Conservation (phyloP, 2,113 vertebrate species). For the Anarrhichthys ocellatus region DNA sequence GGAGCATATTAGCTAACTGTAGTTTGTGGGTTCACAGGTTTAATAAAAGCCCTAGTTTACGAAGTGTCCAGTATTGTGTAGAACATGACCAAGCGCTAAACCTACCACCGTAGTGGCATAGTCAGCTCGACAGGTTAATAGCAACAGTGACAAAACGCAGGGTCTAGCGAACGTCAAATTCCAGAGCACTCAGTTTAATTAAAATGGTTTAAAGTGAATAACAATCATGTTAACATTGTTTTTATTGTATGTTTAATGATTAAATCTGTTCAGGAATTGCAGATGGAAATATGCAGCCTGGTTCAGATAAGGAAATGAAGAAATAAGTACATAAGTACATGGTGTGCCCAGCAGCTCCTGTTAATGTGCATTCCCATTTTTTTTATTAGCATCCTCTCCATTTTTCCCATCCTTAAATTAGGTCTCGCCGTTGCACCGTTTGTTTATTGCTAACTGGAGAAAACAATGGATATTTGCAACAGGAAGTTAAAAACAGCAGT, state of each 20-base stretch:
- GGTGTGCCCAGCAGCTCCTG: neutral
- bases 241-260: neutral
- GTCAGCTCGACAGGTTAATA: neutral
- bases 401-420: neutral
- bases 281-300: conserved; percentile 10
- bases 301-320: conserved; percentile 11
- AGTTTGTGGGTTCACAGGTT: neutral
- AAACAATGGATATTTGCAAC: conserved; percentile 9
- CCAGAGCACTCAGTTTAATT: neutral
- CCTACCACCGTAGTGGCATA: no score
- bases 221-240: neutral
- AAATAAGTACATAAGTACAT: neutral
- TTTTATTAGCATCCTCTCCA: conserved; percentile 16
- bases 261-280: conserved; percentile 15
- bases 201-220: conserved; percentile 13
- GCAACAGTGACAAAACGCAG: neutral
- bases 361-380: conserved; percentile 14
- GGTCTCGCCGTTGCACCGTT: neutral
- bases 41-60: neutral
- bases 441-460: conserved; percentile 14
- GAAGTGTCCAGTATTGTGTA: neutral
- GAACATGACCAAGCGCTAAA: neutral
- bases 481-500: conserved; percentile 24
- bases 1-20: neutral
- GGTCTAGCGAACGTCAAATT: neutral